Base-by-base conservation (phyloP, 2,797 vertebrate species). In the Scomberomorus guttatus region DNA sequence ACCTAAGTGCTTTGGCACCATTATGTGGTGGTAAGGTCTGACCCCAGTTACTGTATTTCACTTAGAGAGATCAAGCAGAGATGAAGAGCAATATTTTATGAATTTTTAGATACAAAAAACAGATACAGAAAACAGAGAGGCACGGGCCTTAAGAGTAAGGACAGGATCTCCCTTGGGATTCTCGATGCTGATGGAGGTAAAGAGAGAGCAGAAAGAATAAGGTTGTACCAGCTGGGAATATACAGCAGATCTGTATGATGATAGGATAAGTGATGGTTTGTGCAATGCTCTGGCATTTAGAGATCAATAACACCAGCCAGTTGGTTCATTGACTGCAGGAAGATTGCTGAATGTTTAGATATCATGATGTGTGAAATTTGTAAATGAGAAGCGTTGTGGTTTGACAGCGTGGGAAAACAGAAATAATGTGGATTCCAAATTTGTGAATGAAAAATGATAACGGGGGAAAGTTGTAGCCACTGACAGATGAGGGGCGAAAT, bases 221-320 rank as follows among this genome's bases (percentile, higher is more conserved):
- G 32, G 2, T 9, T 54, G 48, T 64, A 54, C 27, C 52, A 60
- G 44, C 22, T 71, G 75, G 46, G 27, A 68, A 64, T 29, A 37
- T 54, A 75, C 44, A 62, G 27, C 29, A 82, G 51, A 80, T 70
- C 42, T 50, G 52, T 34, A 13, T 22, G 24, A 8, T 48, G 13
- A 58, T 15, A 56, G 13, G 2, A 63, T 13, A 71, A 66, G 66
- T 6, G 15, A 6, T 56, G 24, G 27, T 67, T 72, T 75, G 51
- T 58, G 24, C 20, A 64, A 44, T 20, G 51, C 46, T 54, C 37
- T 82, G 61, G 65, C 73, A 81, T 73, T 75, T 62, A 67, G 58
- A 82, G 59, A 77, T 75, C 84, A 72, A 72, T 81, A 79, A 69
- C 25, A 57, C 68, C 59, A 29, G 9, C 25, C 62, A 42, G 73